Evolutionary conservation across 1,140 invertebrate genomes (phyloP), one percentile per base, ranked within the genome.

Genomic region (Drosophila busckii): DNA sequence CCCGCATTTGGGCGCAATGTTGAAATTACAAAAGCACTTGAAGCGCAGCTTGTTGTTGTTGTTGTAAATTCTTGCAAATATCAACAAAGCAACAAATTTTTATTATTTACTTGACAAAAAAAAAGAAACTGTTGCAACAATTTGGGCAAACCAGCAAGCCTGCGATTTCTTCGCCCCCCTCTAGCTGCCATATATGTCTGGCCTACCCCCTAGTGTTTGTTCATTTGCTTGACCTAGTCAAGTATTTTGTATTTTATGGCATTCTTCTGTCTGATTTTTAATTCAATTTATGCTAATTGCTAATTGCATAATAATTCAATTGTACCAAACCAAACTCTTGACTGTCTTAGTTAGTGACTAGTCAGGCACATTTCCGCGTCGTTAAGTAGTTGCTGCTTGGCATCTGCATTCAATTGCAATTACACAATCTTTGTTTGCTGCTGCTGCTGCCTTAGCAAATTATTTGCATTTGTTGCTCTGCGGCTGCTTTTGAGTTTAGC

Each of bases 231-330:
- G 75, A 82, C 73, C 75, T 62, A 80, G 75, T 75, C 75, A 41
- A 80, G 75, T 82, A 70, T 61, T 29, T 56, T 54, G 16, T 50
- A 37, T 37, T 38, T 76, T 53, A n/a, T 58, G 59, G 71, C 62
- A 75, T 78, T 75, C 58, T 55, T 56, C 45, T 44, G 20, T 61
- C 25, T 37, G 23, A 44, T 46, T 48, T 58, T 49, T 68, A 52
- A 56, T 80, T 82, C 75, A 80, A 80, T 80, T 83, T 80, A 83
- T 75, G 76, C 76, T 83, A 82, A 73, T 80, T 78, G 75, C 73
- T 73, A 80, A 83, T 82, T 82, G 75, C 76, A 75, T 82, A 82
- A 82, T 82, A 83, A 63, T 65, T 80, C 75, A 82, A 63, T 70
- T 65, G 55, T 53, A 45, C 44, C 50, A 45, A 56, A 48, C 20